Evolutionary conservation across 2,888 invertebrate species (phyloP), one percentile per base, ranked within the genome.

Genomic region (Magallana nippona): DNA sequence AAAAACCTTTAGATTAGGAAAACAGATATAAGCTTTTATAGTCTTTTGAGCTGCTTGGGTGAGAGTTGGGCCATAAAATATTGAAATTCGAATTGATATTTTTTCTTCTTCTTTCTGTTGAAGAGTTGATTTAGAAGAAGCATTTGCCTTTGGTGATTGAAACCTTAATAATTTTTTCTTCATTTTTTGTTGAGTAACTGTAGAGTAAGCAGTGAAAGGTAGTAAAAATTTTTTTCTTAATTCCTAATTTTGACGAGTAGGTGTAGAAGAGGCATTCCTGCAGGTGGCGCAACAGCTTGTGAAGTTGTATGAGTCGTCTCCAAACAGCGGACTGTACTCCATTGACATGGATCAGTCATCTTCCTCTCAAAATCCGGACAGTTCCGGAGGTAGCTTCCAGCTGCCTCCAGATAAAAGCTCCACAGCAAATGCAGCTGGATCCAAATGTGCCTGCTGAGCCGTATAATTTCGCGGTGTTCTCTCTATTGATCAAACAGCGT

Each of bases 191-290:
- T 8, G 44, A 44, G 44, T 44, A 44, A 8, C 44, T 44, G 5
- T 44, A 44, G 44, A 44, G 44, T 44, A 44, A 44, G 8, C 44
- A n/a, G n/a, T n/a, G n/a, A n/a, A n/a, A n/a, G n/a, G n/a, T n/a
- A n/a, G n/a, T n/a, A n/a, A n/a, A n/a, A n/a, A n/a, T n/a, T n/a
- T 60, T 10, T n/a, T 19, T 10, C 19, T 19, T n/a, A n/a, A n/a
- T n/a, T 77, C 27, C 19, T 13, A 22, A 17, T 77, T 3, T 22
- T 44, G 2, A 10, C 13, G 10, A 19, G 2, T 87, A 92, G 92
- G 92, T 79, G 92, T 92, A 58, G 92, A 92, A 56, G 92, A 92
- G 81, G 91, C 92, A 2, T 93, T 93, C 82, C 88, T 93, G 10
- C 89, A 92, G 79, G 91, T 92, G 55, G 91, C 92, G 10, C 90